These are phyloP conservation scores for Thripadectes ignobilis DNA, from an alignment of 2,797 vertebrate species.

Conservation along the genomic window DNA sequence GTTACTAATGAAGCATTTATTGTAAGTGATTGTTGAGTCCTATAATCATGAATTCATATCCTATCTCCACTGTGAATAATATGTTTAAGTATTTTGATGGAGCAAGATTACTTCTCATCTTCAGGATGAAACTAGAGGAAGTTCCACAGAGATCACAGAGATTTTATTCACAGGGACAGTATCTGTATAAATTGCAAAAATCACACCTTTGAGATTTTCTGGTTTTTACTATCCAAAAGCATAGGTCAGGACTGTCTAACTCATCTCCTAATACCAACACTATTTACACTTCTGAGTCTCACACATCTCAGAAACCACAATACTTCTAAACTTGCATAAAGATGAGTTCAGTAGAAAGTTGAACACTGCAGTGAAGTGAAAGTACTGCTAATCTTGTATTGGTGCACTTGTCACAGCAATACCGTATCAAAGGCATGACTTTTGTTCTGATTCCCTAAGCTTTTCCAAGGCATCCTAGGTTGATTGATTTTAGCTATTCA, in stretches of 20 bases:
- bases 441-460: neutral
- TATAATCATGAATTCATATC: neutral
- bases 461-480: neutral
- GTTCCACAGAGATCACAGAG: neutral
- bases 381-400: neutral
- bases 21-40: neutral
- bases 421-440: neutral
- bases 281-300: neutral
- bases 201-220: neutral
- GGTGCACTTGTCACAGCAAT: neutral
- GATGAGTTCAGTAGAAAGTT: neutral
- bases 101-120: neutral
- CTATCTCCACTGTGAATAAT: neutral
- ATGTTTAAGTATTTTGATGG: neutral
- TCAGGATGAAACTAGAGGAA: neutral
- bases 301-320: neutral
- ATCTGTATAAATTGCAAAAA: constrained; percentile 15
- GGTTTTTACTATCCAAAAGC: neutral
- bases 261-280: neutral
- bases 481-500: neutral
- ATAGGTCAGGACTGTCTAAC: neutral
- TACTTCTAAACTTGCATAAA: neutral
- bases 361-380: neutral
- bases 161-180: neutral
- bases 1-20: neutral